These are phyloP conservation scores for Leiothrix lutea DNA, from an alignment of 2,113 vertebrate genomes.

Conservation along the genomic window DNA sequence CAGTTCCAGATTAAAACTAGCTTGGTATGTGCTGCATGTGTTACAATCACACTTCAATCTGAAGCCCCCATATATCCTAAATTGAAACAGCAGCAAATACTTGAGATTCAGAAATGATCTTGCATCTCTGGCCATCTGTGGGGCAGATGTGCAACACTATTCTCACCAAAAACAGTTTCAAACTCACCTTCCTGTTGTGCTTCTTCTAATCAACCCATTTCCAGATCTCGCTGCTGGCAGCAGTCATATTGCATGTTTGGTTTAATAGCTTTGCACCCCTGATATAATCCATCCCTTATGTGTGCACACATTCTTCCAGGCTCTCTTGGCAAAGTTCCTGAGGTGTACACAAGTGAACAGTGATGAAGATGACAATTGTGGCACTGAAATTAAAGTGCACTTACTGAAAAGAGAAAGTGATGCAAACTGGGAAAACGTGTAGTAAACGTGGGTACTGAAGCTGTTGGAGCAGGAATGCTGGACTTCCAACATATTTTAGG, in stretches of 20 bases:
- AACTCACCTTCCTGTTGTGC: slow-evolving; percentile 6
- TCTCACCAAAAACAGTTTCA: neutral
- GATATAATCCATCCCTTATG: neutral
- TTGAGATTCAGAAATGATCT: neutral
- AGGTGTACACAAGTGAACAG: neutral
- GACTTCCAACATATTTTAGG: neutral
- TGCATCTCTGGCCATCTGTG: neutral
- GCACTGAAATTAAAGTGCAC: neutral
- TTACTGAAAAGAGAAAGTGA: neutral
- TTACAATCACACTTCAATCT: neutral
- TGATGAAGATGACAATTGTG: neutral
- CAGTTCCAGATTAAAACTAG: slow-evolving; percentile 12
- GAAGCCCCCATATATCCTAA: neutral
- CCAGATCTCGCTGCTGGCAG: neutral
- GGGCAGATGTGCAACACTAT: neutral
- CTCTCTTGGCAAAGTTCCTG: neutral
- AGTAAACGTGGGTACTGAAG: neutral
- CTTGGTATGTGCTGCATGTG: neutral
- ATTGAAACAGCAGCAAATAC: neutral
- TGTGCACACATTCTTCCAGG: neutral
- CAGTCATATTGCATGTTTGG: neutral
- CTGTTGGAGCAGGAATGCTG: neutral
- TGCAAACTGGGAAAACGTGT: neutral
- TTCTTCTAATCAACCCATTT: neutral
- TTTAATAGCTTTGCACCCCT: slow-evolving; percentile 4